These are phyloP conservation scores for Brachylomia viminalis DNA, from an alignment of 2,888 invertebrate genomes.

Conservation along the genomic window DNA sequence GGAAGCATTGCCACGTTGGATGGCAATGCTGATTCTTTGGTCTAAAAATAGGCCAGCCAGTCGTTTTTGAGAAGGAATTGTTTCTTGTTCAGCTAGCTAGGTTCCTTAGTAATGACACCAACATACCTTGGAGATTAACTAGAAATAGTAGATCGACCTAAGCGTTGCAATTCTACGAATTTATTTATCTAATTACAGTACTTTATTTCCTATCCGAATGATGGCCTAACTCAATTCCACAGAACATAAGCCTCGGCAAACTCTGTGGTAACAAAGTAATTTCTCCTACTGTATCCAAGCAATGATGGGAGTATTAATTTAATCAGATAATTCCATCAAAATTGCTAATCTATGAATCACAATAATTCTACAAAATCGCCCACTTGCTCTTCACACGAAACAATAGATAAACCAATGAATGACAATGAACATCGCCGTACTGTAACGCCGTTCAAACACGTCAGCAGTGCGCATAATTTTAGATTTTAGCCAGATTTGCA, in stretches of 20 bases:
- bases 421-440: conserved; percentile 37
- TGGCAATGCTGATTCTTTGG: too few species aligned
- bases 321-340: conserved; percentile 15
- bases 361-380: conserved; percentile 24
- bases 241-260: background rate
- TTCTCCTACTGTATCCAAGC: background rate
- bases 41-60: too few species aligned
- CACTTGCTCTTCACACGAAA: conserved; percentile 32
- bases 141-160: background rate
- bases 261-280: background rate
- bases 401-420: conserved; percentile 33
- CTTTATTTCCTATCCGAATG: background rate
- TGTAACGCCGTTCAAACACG: conserved; percentile 5
- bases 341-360: conserved; percentile 21
- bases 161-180: background rate
- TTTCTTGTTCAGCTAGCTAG: background rate
- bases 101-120: background rate
- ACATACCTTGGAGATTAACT: background rate
- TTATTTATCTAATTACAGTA: background rate
- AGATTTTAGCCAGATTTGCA: conserved; percentile 40
- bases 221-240: background rate
- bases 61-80: background rate
- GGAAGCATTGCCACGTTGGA: too few species aligned
- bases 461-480: conserved; percentile 14
- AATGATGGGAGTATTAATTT: conserved; percentile 12